A percentile compares a stretch with the other conserved stretches of the same genome.
These are phyloP conservation scores for Sturmia bella DNA, from an alignment of 2,888 invertebrate species.

Conservation along the genomic window DNA sequence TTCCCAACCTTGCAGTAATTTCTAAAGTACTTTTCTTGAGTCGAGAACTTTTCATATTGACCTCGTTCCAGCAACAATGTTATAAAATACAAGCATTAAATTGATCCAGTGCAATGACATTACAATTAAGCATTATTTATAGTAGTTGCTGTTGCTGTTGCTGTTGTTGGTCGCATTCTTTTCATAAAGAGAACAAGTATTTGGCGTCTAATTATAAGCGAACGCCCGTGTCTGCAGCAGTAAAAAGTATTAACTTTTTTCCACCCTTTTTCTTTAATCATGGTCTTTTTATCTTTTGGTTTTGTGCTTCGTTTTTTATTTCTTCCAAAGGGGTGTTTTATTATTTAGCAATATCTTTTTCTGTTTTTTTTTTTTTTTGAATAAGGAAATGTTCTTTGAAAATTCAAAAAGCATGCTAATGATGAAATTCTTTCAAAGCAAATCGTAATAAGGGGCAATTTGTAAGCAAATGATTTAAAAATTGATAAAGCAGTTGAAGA, in stretches of 20 bases:
- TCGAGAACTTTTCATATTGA: not conserved
- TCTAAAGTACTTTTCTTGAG: too few relatives aligned
- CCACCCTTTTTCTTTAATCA: constrained; percentile 30
- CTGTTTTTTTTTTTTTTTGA: not conserved
- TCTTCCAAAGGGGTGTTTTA: constrained; percentile 7
- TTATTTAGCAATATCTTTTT: not conserved
- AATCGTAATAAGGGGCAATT: constrained; percentile 47
- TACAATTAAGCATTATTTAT: constrained; percentile 43
- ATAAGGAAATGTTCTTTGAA: constrained; percentile 26
- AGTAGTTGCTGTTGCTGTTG: constrained; percentile 35
- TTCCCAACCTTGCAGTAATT: too few relatives aligned
- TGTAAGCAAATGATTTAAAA: constrained; percentile 34
- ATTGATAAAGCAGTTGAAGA: constrained; percentile 31
- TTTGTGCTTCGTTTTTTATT: not conserved
- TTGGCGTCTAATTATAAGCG: constrained; percentile 1
- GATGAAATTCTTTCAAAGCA: constrained; percentile 47
- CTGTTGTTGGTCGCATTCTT: constrained; percentile 5
- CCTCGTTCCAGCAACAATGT: not conserved
- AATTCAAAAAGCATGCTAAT: constrained; percentile 21
- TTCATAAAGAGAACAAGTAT: not conserved
- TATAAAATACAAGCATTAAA: constrained; percentile 34
- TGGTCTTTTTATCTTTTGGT: not conserved
- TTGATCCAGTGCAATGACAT: constrained; percentile 59
- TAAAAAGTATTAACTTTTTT: constrained; percentile 19
- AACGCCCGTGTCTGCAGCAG: not conserved